These are phyloP conservation scores for Typhlomys cinereus DNA, from an alignment of 2,113 vertebrate species.

Conservation along the genomic window DNA sequence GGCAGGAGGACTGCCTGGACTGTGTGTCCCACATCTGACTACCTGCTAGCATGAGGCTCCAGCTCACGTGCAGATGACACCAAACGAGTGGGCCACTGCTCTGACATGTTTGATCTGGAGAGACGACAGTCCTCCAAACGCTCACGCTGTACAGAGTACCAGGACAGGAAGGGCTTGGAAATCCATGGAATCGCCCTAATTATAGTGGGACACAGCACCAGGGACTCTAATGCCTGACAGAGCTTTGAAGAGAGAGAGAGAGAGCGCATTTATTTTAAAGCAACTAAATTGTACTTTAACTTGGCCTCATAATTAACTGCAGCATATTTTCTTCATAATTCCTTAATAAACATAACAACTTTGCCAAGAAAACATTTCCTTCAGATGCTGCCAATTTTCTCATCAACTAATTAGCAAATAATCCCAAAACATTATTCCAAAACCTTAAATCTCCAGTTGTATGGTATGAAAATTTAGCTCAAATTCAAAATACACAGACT, in stretches of 20 bases:
- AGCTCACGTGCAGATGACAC: neutral
- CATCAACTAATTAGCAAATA: neutral
- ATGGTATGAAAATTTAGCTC: conserved; percentile 35
- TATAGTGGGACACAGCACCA: neutral
- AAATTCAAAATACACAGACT: conserved; percentile 57
- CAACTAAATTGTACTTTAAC: conserved; percentile 3
- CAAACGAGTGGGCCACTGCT: neutral
- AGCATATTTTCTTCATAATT: conserved; percentile 9
- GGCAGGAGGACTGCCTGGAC: no score
- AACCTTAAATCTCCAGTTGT: conserved; percentile 37
- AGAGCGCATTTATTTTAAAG: conserved; percentile 34
- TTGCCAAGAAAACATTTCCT: conserved; percentile 46
- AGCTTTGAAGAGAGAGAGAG: no score
- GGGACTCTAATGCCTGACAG: neutral
- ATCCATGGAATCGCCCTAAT: neutral
- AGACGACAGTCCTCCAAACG: conserved; percentile 9
- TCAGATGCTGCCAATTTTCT: conserved; percentile 8
- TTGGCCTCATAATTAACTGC: conserved; percentile 7
- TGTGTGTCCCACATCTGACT: no score
- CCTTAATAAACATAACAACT: conserved; percentile 16
- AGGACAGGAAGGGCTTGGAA: neutral
- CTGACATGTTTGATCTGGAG: neutral
- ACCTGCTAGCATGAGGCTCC: neutral
- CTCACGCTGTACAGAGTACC: neutral
- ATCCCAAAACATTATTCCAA: conserved; percentile 35